These are phyloP conservation scores for Platerodrilus igneus DNA, from an alignment of 2,888 invertebrate species.

Conservation along the genomic window DNA sequence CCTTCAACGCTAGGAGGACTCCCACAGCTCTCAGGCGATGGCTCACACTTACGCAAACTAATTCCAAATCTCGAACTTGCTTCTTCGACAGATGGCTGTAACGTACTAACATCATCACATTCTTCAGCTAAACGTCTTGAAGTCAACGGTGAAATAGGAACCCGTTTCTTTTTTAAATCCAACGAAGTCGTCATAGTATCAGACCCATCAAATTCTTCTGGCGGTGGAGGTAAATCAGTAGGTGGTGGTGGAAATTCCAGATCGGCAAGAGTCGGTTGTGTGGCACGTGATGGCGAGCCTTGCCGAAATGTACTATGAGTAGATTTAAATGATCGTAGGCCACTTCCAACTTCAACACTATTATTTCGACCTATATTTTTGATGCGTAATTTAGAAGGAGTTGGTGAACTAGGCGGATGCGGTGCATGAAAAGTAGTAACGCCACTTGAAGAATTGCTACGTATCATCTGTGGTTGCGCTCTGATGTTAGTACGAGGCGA, in stretches of 20 bases:
- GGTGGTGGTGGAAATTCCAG: conserved; percentile 87
- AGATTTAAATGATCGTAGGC: conserved; percentile 47
- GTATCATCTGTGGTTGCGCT: conserved; percentile 77
- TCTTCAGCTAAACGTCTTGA: conserved; percentile 42
- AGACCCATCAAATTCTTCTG: conserved; percentile 57
- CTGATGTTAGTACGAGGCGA: conserved; percentile 63
- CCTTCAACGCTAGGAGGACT: conserved; percentile 47
- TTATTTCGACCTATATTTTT: conserved; percentile 46
- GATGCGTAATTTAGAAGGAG: conserved; percentile 56
- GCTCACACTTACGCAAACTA: conserved; percentile 63
- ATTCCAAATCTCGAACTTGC: conserved; percentile 69
- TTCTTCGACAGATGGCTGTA: conserved; percentile 66
- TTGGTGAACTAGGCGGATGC: conserved; percentile 57
- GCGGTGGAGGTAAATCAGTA: conserved; percentile 72
- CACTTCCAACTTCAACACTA: conserved; percentile 43
- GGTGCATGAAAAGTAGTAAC: conserved; percentile 59
- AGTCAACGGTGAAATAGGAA: conserved; percentile 41
- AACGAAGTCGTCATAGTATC: conserved; percentile 40
- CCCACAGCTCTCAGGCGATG: conserved; percentile 56
- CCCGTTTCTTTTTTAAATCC: conserved; percentile 40
- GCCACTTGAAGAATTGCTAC: conserved; percentile 84
- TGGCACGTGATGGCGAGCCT: conserved; percentile 65
- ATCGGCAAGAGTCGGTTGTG: conserved; percentile 73
- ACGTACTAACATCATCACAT: conserved; percentile 51
- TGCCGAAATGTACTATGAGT: conserved; percentile 51